Evolutionary conservation across 2,797 vertebrate species (phyloP).

Genomic region (Helostoma temminkii): DNA sequence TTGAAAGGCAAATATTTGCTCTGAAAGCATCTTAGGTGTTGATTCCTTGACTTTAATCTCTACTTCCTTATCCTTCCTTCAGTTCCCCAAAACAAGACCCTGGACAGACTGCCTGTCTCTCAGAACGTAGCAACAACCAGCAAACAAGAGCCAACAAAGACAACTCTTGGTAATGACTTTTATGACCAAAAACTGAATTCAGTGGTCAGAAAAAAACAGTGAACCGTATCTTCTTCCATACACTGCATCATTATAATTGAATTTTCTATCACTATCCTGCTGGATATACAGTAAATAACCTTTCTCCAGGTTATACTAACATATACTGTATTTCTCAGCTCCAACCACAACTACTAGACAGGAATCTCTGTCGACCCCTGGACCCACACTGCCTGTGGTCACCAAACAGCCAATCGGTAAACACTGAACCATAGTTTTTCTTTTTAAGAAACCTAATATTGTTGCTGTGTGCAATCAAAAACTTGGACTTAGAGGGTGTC

Average conservation of each 20-base stretch:
- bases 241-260: slow-evolving; percentile 27
- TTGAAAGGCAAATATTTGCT: too few species aligned
- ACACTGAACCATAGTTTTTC: slow-evolving; percentile 58
- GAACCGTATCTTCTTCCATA: too few species aligned
- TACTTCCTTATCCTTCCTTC: slow-evolving; percentile 66
- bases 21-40: slow-evolving; percentile 20
- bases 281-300: slow-evolving; percentile 10
- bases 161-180: slow-evolving; percentile 79
- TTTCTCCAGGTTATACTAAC: slow-evolving; percentile 65
- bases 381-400: slow-evolving; percentile 67
- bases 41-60: slow-evolving; percentile 54
- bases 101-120: slow-evolving; percentile 52
- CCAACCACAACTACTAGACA: slow-evolving; percentile 72
- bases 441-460: slow-evolving; percentile 46
- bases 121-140: slow-evolving; percentile 24
- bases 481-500: slow-evolving; percentile 39
- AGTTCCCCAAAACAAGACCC: slow-evolving; percentile 76
- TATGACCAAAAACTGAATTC: slow-evolving; percentile 55
- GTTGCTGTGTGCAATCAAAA: slow-evolving; percentile 43
- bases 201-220: slow-evolving; percentile 49
- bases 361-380: slow-evolving; percentile 68
- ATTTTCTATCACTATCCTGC: slow-evolving; percentile 27
- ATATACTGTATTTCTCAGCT: slow-evolving; percentile 79
- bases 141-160: slow-evolving; percentile 41
- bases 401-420: slow-evolving; percentile 80